Evolutionary conservation across 2,113 vertebrate genomes (phyloP).

Genomic region (Trinectes maculatus): DNA sequence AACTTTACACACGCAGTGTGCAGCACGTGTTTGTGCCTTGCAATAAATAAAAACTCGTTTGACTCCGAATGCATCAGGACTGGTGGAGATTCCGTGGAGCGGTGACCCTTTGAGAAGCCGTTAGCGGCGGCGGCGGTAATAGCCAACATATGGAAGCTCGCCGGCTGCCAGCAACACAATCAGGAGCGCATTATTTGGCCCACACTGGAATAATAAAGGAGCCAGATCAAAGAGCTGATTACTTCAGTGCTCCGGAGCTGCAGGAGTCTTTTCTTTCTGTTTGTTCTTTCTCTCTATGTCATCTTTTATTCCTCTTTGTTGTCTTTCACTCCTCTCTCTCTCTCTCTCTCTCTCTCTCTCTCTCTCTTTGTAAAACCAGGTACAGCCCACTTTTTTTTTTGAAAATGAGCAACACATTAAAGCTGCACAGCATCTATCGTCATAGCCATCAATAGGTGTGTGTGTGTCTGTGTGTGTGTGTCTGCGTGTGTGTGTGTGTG

Average conservation of each 20-base stretch:
- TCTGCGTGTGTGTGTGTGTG: not conserved
- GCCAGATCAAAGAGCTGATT: constrained; percentile 82
- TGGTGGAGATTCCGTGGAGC: not conserved
- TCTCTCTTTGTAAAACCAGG: not conserved
- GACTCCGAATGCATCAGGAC: too few species aligned
- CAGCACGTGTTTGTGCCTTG: too few species aligned
- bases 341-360: not conserved
- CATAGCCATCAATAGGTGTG: constrained; percentile 8
- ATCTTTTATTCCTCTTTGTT: constrained; percentile 61
- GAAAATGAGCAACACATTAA: constrained; percentile 17
- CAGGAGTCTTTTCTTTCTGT: constrained; percentile 57
- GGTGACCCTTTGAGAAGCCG: not conserved
- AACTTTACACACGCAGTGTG: too few species aligned
- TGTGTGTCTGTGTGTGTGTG: constrained; percentile 10
- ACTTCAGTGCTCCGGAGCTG: constrained; percentile 67
- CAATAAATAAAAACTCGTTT: too few species aligned
- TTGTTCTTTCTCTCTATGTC: constrained; percentile 64
- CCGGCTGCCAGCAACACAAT: constrained; percentile 77
- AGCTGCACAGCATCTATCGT: constrained; percentile 29
- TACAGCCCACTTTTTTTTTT: constrained; percentile 3
- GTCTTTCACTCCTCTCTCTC: constrained; percentile 42
- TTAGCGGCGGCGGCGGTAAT: constrained; percentile 64
- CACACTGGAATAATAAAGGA: constrained; percentile 81
- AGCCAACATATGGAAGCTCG: constrained; percentile 80
- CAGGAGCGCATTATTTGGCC: constrained; percentile 78